Evolutionary conservation across 2,888 invertebrate genomes (phyloP).

Genomic region (Hetaerina titia): DNA sequence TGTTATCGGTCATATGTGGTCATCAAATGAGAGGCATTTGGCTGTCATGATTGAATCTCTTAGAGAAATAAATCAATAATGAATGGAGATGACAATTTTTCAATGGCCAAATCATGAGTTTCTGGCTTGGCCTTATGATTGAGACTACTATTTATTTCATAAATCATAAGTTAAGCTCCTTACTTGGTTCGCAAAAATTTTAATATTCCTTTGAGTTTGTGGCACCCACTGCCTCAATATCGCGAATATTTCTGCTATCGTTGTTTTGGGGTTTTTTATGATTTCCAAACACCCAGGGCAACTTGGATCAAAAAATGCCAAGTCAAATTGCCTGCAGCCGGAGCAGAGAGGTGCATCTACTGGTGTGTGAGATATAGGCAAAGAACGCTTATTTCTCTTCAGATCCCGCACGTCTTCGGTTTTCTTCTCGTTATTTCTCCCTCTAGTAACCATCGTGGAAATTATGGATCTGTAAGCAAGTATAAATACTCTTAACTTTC

Average conservation of each 20-base stretch:
- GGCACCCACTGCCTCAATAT: constrained; percentile 79
- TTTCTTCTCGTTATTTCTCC: not conserved
- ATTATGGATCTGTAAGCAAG: not conserved
- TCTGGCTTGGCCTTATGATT: no score
- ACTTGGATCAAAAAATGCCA: constrained; percentile 77
- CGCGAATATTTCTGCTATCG: constrained; percentile 78
- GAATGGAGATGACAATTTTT: no score
- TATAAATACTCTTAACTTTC: no score
- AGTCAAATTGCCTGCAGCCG: constrained; percentile 76
- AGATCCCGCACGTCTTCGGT: not conserved
- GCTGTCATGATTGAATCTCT: no score
- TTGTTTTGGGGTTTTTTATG: constrained; percentile 74
- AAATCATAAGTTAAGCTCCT: constrained; percentile 62
- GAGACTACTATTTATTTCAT: no score
- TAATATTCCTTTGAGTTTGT: constrained; percentile 77
- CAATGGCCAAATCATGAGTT: no score
- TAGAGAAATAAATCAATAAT: no score
- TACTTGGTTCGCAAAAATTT: constrained; percentile 77
- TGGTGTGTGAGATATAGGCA: constrained; percentile 75
- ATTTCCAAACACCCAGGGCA: constrained; percentile 76
- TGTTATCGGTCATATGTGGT: no score
- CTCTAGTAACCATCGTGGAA: not conserved
- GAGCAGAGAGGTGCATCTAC: constrained; percentile 77
- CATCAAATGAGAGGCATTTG: no score
- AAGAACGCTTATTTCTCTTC: not conserved